Evolutionary conservation across 2,888 invertebrate species (phyloP).

Genomic region (Acleris sparsana): DNA sequence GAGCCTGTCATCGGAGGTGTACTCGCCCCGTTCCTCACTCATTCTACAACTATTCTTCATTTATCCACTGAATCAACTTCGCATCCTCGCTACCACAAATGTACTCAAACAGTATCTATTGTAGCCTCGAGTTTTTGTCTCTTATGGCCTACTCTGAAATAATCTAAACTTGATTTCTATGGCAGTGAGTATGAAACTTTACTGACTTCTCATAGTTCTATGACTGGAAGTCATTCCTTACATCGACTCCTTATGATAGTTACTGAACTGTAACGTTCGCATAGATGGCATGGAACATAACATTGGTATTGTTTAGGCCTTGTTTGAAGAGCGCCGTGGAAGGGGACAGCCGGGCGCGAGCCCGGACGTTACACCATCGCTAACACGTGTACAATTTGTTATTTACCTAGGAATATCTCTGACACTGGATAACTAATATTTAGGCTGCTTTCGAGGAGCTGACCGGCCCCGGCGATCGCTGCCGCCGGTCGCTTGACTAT

Average conservation of each 20-base stretch:
- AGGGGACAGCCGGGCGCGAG: conserved; percentile 29
- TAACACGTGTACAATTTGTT: conserved; percentile 65
- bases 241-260: too few species aligned
- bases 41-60: not conserved
- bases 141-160: too few species aligned
- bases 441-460: conserved; percentile 46
- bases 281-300: not conserved
- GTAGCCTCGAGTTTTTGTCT: too few species aligned
- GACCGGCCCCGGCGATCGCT: conserved; percentile 35
- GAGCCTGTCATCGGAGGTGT: not conserved
- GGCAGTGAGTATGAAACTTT: too few species aligned
- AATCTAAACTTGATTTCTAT: too few species aligned
- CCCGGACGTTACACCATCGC: conserved; percentile 44
- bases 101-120: too few species aligned
- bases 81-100: too few species aligned
- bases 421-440: conserved; percentile 67
- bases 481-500: conserved; percentile 49
- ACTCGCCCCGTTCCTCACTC: conserved; percentile 1
- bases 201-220: too few species aligned
- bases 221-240: too few species aligned
- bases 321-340: conserved; percentile 1
- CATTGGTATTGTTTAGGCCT: conserved; percentile 21
- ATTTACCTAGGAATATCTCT: conserved; percentile 71
- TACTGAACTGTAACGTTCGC: not conserved
- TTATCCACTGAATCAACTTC: not conserved